Evolutionary conservation across 2,113 vertebrate genomes (phyloP).

Genomic region (Axis porcinus): DNA sequence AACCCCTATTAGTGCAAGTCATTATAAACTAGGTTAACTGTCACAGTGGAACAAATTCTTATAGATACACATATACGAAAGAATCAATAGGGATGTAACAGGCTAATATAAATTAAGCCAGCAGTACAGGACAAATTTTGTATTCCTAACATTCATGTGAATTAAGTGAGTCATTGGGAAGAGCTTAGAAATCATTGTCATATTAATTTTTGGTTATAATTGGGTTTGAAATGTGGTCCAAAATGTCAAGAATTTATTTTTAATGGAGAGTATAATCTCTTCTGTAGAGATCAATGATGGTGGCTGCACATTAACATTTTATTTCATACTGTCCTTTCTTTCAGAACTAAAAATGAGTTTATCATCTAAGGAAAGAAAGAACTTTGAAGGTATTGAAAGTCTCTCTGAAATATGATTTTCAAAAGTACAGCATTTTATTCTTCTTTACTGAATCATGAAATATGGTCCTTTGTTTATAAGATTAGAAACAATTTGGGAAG

Average conservation of each 20-base stretch:
- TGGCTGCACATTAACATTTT: background rate
- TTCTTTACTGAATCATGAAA: background rate
- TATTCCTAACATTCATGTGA: background rate
- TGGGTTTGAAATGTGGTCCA: background rate
- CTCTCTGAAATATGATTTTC: background rate
- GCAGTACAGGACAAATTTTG: background rate
- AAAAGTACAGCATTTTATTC: background rate
- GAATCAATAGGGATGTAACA: background rate
- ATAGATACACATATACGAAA: background rate
- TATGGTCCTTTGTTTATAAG: background rate
- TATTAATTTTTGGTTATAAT: background rate
- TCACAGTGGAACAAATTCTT: background rate
- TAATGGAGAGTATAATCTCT: background rate
- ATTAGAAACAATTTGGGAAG: background rate
- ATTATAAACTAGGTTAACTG: background rate
- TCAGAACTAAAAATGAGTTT: background rate
- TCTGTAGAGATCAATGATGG: background rate
- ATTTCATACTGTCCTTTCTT: background rate
- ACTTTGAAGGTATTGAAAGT: background rate
- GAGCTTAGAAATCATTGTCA: background rate
- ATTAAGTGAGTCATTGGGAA: background rate
- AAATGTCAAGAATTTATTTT: conserved; percentile 21
- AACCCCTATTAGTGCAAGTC: background rate
- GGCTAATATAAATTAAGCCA: background rate
- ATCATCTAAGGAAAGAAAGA: background rate